Evolutionary conservation across 1,140 invertebrate species (phyloP), one percentile per base, ranked within the genome.

Genomic region (Bombyx mandarina): DNA sequence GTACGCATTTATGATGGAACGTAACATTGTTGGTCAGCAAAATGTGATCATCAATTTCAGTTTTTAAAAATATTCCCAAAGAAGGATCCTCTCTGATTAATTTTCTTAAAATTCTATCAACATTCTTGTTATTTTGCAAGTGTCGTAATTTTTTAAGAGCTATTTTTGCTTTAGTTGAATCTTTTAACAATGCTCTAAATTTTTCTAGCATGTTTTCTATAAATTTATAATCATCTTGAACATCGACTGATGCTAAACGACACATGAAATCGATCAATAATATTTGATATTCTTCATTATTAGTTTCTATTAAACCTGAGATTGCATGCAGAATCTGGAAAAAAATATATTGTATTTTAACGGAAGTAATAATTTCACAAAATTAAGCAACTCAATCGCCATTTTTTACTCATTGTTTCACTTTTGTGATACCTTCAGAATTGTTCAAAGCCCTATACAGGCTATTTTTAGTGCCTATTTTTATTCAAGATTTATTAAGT

Each of bases 241-340:
- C 45, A 26, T 57, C 52, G 3, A 55, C 7, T 48, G 48, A 45
- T 3, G 60, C 56, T 43, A 77, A 60, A 54, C 68, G 69, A 57
- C 65, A 77, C 51, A 75, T 60, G 46, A 73, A 58, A 49, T 75
- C 63, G 7, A 75, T 70, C n/a, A 82, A n/a, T 9, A 77, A 51
- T 52, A 72, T 43, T 45, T 70, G 72, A 1, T 72, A 54, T 65
- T 79, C 74, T 6, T 51, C 59, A 49, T 72, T 77, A 4, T 64
- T 62, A 6, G 51, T 59, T 18, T 64, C 45, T 51, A 74, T 56
- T 42, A 82, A 59, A 35, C 60, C 63, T 22, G 69, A 65, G 6
- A 76, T 60, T 1, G 69, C 55, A 47, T 77, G 69, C n/a, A 75
- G 60, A 12, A 78, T 65, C 82, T 85, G 66, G 59, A 79, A 75